Conservation (phyloP, 2,113 vertebrate species). For the Hippoglossus stenolepis region DNA sequence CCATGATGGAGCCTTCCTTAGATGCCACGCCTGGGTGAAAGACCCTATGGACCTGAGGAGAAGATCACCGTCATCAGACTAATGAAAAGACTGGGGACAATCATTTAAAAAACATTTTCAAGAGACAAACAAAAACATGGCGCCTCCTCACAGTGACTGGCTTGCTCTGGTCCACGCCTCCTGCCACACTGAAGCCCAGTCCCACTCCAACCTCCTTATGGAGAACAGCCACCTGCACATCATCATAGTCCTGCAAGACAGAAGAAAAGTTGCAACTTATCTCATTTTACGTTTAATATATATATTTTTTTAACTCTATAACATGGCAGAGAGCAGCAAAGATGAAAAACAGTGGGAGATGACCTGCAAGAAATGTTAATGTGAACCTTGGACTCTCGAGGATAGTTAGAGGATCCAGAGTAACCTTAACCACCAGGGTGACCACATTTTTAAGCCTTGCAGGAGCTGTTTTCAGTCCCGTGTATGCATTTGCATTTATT, state of each 20-base stretch:
- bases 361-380: not conserved
- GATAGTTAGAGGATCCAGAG: too few relatives aligned
- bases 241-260: slow-evolving; percentile 73
- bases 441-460: too few relatives aligned
- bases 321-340: not conserved
- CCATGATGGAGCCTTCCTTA: slow-evolving; percentile 80
- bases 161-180: slow-evolving; percentile 85
- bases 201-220: slow-evolving; percentile 84
- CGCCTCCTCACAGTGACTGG: slow-evolving; percentile 80
- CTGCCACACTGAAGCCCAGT: slow-evolving; percentile 85
- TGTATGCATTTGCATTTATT: not conserved
- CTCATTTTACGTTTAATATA: too few relatives aligned
- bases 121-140: not conserved
- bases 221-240: slow-evolving; percentile 85
- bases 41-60: slow-evolving; percentile 81
- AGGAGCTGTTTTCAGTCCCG: not conserved
- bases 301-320: too few relatives aligned
- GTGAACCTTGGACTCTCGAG: too few relatives aligned
- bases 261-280: too few relatives aligned
- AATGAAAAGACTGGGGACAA: not conserved
- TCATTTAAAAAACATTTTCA: not conserved
- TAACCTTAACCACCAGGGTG: too few relatives aligned
- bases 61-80: not conserved
- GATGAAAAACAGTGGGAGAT: not conserved
- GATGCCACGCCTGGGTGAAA: slow-evolving; percentile 80